Evolutionary conservation across 2,797 vertebrate genomes (phyloP).

Genomic region (Lerista edwardsae): DNA sequence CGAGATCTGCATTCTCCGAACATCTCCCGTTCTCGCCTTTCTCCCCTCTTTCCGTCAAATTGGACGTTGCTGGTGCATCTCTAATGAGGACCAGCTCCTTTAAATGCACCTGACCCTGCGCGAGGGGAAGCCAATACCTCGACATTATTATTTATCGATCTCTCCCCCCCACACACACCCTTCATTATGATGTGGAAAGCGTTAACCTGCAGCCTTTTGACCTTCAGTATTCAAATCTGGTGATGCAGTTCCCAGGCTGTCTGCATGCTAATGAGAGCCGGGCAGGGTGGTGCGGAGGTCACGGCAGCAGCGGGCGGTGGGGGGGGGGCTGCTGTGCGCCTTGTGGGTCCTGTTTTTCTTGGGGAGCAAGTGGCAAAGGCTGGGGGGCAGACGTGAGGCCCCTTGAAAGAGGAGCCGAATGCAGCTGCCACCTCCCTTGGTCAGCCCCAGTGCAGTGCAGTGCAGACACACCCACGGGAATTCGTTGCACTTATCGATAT

Average conservation of each 20-base stretch:
- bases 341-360: background rate
- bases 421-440: too few species aligned
- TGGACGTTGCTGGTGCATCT: background rate
- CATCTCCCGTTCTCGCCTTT: too few species aligned
- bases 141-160: constrained; percentile 20
- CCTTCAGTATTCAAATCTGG: background rate
- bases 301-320: background rate
- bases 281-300: background rate
- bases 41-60: background rate
- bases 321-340: background rate
- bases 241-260: background rate
- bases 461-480: too few species aligned
- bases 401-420: too few species aligned
- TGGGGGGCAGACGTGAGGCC: too few species aligned
- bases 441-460: too few species aligned
- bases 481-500: too few species aligned
- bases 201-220: background rate
- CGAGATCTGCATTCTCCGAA: background rate
- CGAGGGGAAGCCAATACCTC: background rate
- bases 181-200: background rate
- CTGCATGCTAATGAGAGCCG: background rate
- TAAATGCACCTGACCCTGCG: background rate
- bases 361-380: too few species aligned
- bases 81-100: constrained; percentile 4
- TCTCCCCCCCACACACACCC: background rate